Conservation (phyloP, 2,888 invertebrate species). For the Exocentrus adspersus region DNA sequence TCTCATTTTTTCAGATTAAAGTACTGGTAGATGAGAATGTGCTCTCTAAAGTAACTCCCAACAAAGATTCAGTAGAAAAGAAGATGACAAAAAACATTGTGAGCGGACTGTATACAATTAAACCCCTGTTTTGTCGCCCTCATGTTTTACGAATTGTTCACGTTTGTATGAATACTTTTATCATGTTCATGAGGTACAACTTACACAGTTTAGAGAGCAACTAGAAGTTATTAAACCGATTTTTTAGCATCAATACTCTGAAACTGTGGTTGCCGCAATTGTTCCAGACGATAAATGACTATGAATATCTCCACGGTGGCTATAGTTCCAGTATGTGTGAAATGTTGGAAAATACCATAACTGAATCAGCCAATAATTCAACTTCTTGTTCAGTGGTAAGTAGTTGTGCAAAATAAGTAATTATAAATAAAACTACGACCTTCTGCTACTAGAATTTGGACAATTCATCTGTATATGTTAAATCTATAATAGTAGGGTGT, state of each 20-base stretch:
- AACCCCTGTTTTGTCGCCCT: conserved; percentile 11
- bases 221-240: not conserved
- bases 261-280: conserved; percentile 88
- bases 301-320: conserved; percentile 47
- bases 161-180: conserved; percentile 67
- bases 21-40: conserved; percentile 4
- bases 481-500: conserved; percentile 2
- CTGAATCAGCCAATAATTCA: conserved; percentile 57
- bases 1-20: conserved; percentile 10
- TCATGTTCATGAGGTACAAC: conserved; percentile 72
- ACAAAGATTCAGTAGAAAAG: not conserved
- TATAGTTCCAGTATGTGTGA: conserved; percentile 61
- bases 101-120: conserved; percentile 8
- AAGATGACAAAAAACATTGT: conserved; percentile 37
- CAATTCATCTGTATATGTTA: conserved; percentile 32
- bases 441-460: conserved; percentile 44
- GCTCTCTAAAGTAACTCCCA: not conserved
- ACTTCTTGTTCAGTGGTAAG: conserved; percentile 12
- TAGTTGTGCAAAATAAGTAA: not conserved
- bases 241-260: conserved; percentile 72
- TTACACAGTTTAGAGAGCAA: not conserved
- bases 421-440: not conserved
- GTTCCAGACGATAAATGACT: conserved; percentile 73
- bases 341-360: conserved; percentile 52
- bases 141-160: not conserved